A percentile compares a stretch with the other conserved stretches of the same genome.
phyloP scores from a whole-genome alignment of 2,888 invertebrate genomes.

The Drosophila mimetica region DNA sequence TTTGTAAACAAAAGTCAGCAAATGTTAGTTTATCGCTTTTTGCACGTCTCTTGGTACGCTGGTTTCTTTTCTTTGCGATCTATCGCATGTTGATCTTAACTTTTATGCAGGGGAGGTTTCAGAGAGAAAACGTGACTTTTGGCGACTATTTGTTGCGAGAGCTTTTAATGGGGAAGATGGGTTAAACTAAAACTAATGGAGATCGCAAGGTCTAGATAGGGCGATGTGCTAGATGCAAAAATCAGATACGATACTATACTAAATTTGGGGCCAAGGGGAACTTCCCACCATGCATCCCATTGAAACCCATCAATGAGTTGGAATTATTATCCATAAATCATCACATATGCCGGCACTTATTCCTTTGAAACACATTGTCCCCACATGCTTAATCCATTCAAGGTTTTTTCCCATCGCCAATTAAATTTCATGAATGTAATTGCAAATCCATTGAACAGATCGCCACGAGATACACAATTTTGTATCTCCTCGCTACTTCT shows the following conservation, averaged over 20 bases:
- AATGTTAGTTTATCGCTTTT: constrained; percentile 64
- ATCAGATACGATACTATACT: constrained; percentile 7
- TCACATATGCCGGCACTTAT: background rate
- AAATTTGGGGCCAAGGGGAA: constrained; percentile 14
- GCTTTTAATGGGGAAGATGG: constrained; percentile 27
- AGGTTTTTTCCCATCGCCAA: constrained; percentile 40
- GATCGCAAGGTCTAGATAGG: constrained; percentile 23
- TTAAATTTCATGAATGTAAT: constrained; percentile 53
- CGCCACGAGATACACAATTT: constrained; percentile 24
- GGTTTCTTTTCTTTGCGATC: constrained; percentile 22
- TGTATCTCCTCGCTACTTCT: constrained; percentile 28
- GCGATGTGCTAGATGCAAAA: constrained; percentile 18
- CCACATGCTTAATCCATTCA: constrained; percentile 43
- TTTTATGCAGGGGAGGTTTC: constrained; percentile 39
- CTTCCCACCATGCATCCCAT: constrained; percentile 9
- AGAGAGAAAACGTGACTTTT: constrained; percentile 53
- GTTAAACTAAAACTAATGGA: constrained; percentile 16
- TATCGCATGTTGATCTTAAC: constrained; percentile 45
- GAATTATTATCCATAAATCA: constrained; percentile 29
- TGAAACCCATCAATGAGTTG: constrained; percentile 20
- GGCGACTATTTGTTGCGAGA: constrained; percentile 16
- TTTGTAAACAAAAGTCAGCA: constrained; percentile 39
- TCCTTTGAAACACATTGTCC: constrained; percentile 32
- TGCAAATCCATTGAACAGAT: constrained; percentile 47
- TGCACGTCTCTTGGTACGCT: constrained; percentile 26